Percentiles rank a stretch among this genome's conserved stretches.
Conservation (phyloP, 2,113 vertebrate genomes). For the Rutilus rutilus region DNA sequence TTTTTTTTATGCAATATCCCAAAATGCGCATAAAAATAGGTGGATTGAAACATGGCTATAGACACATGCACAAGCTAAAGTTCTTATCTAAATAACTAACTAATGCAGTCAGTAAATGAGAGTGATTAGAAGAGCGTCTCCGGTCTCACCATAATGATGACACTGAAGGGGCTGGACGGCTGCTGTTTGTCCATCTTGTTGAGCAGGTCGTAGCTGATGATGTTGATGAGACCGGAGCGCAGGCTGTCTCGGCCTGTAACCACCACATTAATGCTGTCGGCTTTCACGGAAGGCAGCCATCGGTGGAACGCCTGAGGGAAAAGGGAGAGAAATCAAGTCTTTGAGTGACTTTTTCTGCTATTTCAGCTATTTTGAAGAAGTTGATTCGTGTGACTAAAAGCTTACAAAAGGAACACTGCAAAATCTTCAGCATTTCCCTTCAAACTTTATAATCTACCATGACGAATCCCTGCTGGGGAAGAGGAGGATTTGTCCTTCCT, state of each 20-base stretch:
- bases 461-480: background rate
- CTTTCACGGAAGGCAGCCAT: conserved; percentile 90
- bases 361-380: background rate
- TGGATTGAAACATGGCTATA: too few relatives aligned
- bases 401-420: background rate
- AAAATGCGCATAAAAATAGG: too few relatives aligned
- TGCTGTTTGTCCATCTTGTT: conserved; percentile 87
- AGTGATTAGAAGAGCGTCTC: background rate
- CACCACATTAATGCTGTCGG: conserved; percentile 86
- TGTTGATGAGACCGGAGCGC: conserved; percentile 83
- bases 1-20: too few relatives aligned
- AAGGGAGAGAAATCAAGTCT: background rate
- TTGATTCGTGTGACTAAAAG: background rate
- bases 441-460: background rate
- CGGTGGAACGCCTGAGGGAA: conserved; percentile 83
- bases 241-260: conserved; percentile 86
- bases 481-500: background rate
- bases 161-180: conserved; percentile 78
- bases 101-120: background rate
- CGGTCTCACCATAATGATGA: conserved; percentile 89
- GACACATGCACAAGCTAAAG: background rate
- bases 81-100: too few relatives aligned
- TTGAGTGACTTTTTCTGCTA: too few relatives aligned
- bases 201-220: conserved; percentile 95
- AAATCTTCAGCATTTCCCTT: background rate